Base-by-base conservation (phyloP, 2,888 invertebrate genomes). In the Agelastica alni region DNA sequence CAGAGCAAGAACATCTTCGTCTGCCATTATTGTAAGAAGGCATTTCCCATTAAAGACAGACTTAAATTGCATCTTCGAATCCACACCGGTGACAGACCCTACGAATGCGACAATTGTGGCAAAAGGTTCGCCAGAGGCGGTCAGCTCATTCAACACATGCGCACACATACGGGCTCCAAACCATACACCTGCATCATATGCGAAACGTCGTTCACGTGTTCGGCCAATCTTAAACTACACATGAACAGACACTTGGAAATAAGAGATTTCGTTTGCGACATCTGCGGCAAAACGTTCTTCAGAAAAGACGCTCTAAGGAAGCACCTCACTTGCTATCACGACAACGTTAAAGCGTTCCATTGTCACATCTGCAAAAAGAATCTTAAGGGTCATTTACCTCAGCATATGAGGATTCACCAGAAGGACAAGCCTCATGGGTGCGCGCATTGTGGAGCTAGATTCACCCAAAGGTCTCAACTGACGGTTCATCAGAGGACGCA, bases 401-500 rank as follows among this genome's bases (percentile, higher is more conserved):
- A 90, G 67, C 93, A 93, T 71, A 85, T 93, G 85, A 81, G 91
- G 31, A 88, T 87, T 0, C 93, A 93, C 75, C 84, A 84, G 26
- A 85, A 88, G 34, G 84, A 85, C 53, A 85, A 89, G 58, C 90
- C 91, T 0, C 89, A 90, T 71, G 84, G 85, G 20, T 93, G 93
- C 65, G 84, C 85, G 0, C 85, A 85, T 4, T 93, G 93, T 71
- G 87, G 88, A 2, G 86, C 89, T 43, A 78, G 85, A 20, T 93
- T 93, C 67, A 89, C 89, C 0, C 93, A 93, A 71, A 86, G 90
- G 57, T 91, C 91, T 0, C 93, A 93, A 70, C 75, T 91, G 59
- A 91, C 87, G 7, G 92, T 93, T 0, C 93, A 93, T 66, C 86
- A 87, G 70, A 81, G 93, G 10, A 87, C 86, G n/a, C 93, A 93